These are phyloP conservation scores for Coluber constrictor DNA, from an alignment of 2,797 vertebrate species.

Conservation along the genomic window DNA sequence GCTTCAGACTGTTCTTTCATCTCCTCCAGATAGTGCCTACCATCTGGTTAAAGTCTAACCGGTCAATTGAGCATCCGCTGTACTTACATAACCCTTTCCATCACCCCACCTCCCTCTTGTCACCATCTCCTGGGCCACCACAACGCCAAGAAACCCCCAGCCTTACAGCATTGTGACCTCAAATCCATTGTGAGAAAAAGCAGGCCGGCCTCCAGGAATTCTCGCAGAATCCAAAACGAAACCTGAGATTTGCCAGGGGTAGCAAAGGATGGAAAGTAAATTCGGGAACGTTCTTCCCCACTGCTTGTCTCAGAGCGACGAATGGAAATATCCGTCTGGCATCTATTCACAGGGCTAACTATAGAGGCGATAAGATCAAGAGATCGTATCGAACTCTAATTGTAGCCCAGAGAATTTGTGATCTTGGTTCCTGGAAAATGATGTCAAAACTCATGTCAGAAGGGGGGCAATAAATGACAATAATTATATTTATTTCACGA, in stretches of 20 bases:
- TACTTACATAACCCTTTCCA: not conserved
- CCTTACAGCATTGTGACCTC: not conserved
- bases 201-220: not conserved
- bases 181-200: not conserved
- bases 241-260: not conserved
- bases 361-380: not conserved
- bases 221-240: not conserved
- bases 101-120: not conserved
- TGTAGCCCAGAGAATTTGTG: not conserved
- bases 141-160: not conserved
- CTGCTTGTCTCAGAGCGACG: too few relatives aligned
- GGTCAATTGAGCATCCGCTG: conserved; percentile 21
- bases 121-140: not conserved
- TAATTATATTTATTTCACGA: not conserved
- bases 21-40: conserved; percentile 22
- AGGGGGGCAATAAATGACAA: not conserved
- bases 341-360: not conserved
- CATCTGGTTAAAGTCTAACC: conserved; percentile 59
- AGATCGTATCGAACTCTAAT: not conserved
- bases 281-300: rapidly evolving
- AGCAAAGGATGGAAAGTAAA: not conserved
- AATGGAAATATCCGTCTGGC: not conserved
- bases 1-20: conserved; percentile 52
- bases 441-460: not conserved
- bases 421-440: not conserved